These are phyloP conservation scores for Oegoconia quadripuncta DNA, from an alignment of 2,888 invertebrate genomes.

Conservation along the genomic window DNA sequence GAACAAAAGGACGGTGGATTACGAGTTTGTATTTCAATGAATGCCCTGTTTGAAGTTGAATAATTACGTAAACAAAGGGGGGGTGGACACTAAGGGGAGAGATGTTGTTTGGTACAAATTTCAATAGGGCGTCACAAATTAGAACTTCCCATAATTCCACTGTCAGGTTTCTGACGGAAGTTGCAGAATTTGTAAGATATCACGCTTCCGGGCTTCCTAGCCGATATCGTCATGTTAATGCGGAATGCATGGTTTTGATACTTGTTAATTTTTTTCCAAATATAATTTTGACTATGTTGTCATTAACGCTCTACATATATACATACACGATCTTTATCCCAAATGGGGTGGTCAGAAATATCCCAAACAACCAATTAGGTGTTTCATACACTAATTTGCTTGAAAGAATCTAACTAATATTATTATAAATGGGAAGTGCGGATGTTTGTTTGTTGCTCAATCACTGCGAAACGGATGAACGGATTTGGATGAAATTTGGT, in stretches of 20 bases:
- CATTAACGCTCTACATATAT: neutral
- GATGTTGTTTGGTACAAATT: slow-evolving; percentile 21
- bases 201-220: slow-evolving; percentile 52
- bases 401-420: neutral
- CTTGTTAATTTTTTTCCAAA: neutral
- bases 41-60: too few relatives aligned
- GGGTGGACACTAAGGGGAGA: too few relatives aligned
- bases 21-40: too few relatives aligned
- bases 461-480: too few relatives aligned
- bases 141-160: slow-evolving; percentile 63
- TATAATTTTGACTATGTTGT: neutral
- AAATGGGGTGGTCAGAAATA: too few relatives aligned
- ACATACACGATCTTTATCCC: too few relatives aligned
- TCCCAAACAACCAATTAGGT: too few relatives aligned
- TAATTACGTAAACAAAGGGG: too few relatives aligned
- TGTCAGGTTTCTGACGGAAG: slow-evolving; percentile 67
- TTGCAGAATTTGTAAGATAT: slow-evolving; percentile 74
- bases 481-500: too few relatives aligned
- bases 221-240: neutral
- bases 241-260: slow-evolving; percentile 2
- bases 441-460: too few relatives aligned
- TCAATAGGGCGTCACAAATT: slow-evolving; percentile 47
- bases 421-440: too few relatives aligned
- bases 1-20: too few relatives aligned
- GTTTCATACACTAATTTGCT: neutral